These are phyloP conservation scores for Gymnosoma rotundatum DNA, from an alignment of 2,888 invertebrate species.

Conservation along the genomic window DNA sequence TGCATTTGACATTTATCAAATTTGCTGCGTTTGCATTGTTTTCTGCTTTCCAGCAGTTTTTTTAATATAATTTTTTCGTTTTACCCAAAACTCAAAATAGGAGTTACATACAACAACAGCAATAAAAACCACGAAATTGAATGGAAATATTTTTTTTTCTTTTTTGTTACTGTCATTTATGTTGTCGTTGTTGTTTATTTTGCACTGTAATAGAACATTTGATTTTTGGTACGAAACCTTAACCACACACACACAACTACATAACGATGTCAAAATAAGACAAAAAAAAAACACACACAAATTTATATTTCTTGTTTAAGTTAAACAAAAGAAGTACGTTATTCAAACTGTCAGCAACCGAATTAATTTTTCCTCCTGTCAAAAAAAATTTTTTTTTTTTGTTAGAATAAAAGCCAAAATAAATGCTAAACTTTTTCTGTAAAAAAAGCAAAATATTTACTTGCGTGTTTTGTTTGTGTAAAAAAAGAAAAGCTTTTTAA, in stretches of 20 bases:
- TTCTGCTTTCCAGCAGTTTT: slow-evolving; percentile 2
- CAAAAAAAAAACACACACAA: not conserved
- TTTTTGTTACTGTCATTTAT: not conserved
- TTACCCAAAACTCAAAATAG: not conserved
- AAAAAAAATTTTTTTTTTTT: not conserved
- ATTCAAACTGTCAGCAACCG: slow-evolving; percentile 39
- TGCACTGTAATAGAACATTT: slow-evolving; percentile 26
- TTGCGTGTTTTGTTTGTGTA: too few relatives aligned
- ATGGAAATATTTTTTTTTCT: slow-evolving; percentile 10
- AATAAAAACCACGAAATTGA: slow-evolving; percentile 31
- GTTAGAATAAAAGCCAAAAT: not conserved
- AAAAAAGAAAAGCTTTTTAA: too few relatives aligned
- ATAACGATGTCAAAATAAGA: not conserved
- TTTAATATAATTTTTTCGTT: not conserved
- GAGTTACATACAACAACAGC: not conserved
- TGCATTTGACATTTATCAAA: slow-evolving; percentile 29
- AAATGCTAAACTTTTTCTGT: too few relatives aligned
- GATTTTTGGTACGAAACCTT: slow-evolving; percentile 33
- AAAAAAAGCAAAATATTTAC: too few relatives aligned
- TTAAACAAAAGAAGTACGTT: slow-evolving; percentile 27
- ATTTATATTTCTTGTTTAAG: slow-evolving; percentile 12
- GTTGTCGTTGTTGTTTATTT: not conserved
- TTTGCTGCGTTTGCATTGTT: slow-evolving; percentile 5
- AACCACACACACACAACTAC: too few relatives aligned
- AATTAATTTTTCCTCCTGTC: slow-evolving; percentile 39